Conservation (phyloP, 1,140 invertebrate genomes). For the Cotesia chilonis region DNA sequence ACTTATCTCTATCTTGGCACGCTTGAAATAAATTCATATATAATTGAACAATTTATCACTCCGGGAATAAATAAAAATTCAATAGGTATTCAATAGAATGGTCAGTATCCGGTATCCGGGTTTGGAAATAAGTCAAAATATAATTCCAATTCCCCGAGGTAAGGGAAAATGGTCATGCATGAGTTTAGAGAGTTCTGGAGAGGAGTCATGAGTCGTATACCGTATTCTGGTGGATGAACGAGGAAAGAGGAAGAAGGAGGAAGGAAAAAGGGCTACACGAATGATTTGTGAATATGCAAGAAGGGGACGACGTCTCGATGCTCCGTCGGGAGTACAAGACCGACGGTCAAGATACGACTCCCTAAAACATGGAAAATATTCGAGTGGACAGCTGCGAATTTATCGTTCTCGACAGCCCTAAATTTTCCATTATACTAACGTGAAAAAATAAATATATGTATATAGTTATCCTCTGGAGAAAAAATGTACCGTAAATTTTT, state of each 20-base stretch:
- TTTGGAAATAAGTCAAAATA: constrained; percentile 45
- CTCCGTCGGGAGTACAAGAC: constrained; percentile 28
- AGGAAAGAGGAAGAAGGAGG: too few species aligned
- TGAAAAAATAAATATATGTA: constrained; percentile 37
- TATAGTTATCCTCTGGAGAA: constrained; percentile 23
- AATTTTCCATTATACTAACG: constrained; percentile 64
- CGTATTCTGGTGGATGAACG: constrained; percentile 10
- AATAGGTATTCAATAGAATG: constrained; percentile 29
- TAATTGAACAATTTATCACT: constrained; percentile 45
- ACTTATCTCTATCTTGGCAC: too few species aligned
- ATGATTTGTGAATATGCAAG: constrained; percentile 66
- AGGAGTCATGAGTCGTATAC: too few species aligned
- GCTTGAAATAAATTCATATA: too few species aligned
- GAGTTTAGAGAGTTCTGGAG: too few species aligned
- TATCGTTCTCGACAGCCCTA: constrained; percentile 59
- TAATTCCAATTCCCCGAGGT: constrained; percentile 48
- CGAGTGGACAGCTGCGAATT: constrained; percentile 64
- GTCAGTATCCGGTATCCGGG: constrained; percentile 37
- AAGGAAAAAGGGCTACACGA: constrained; percentile 48
- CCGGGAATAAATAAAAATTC: constrained; percentile 16
- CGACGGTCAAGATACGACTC: constrained; percentile 62
- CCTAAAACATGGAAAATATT: constrained; percentile 66
- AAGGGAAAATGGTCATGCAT: constrained; percentile 38
- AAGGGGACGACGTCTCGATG: constrained; percentile 55
- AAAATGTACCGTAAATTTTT: constrained; percentile 26